These are phyloP conservation scores for Eumacrocentrus americanus DNA, from an alignment of 2,888 invertebrate species.

Conservation along the genomic window DNA sequence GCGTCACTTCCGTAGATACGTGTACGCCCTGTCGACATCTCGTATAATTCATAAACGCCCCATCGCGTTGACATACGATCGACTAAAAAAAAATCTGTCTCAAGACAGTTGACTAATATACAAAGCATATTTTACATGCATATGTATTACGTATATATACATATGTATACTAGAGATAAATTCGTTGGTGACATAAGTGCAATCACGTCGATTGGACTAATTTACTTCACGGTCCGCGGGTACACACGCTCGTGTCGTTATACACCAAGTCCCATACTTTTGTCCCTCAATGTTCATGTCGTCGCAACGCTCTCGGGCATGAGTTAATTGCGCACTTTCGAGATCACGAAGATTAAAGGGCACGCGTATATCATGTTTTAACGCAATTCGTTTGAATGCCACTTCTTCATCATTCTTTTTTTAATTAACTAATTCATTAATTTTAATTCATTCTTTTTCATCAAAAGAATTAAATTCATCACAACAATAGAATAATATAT, in stretches of 20 bases:
- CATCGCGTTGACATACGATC: slow-evolving; percentile 1
- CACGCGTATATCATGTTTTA: background rate
- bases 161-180: slow-evolving; percentile 25
- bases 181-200: slow-evolving; percentile 47
- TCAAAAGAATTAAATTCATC: background rate
- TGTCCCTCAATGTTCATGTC: slow-evolving; percentile 14
- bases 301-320: slow-evolving; percentile 13
- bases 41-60: slow-evolving; percentile 27
- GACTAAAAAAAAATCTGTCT: background rate
- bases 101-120: background rate
- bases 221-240: slow-evolving; percentile 33
- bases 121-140: background rate
- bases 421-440: too few relatives aligned
- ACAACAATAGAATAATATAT: background rate
- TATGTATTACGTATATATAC: background rate
- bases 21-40: background rate
- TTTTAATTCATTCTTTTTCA: too few relatives aligned
- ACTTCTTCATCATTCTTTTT: too few relatives aligned
- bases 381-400: background rate
- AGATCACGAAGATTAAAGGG: slow-evolving; percentile 18
- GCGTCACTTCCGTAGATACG: slow-evolving; percentile 33
- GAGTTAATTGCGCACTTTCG: slow-evolving; percentile 20
- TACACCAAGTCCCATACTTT: slow-evolving; percentile 4
- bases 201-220: slow-evolving; percentile 46
- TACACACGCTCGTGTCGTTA: slow-evolving; percentile 15